phyloP scores from a whole-genome alignment of 1,140 invertebrate species.

The Tribolium castaneum region DNA sequence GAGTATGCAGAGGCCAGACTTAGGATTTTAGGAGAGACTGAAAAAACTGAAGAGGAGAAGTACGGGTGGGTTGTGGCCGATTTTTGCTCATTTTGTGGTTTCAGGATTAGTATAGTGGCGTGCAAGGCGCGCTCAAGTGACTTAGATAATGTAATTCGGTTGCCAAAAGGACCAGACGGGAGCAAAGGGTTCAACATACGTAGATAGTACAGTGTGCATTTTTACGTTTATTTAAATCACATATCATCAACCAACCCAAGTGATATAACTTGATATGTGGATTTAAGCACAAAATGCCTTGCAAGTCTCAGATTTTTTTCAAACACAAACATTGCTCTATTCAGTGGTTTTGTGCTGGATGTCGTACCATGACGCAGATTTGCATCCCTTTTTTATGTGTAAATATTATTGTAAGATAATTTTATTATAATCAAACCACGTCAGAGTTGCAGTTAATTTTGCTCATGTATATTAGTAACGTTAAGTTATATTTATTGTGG shows the following conservation, averaged over 20 bases:
- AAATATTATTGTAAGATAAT: constrained; percentile 28
- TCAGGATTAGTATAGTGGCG: constrained; percentile 58
- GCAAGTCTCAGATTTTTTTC: background rate
- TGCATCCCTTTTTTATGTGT: constrained; percentile 27
- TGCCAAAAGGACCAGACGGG: constrained; percentile 70
- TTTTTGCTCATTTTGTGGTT: constrained; percentile 40
- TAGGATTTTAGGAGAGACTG: constrained; percentile 86
- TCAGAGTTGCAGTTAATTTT: constrained; percentile 31
- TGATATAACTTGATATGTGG: constrained; percentile 27
- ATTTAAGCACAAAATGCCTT: constrained; percentile 16
- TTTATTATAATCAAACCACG: constrained; percentile 11
- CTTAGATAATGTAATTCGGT: constrained; percentile 64
- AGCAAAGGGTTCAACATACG: constrained; percentile 70
- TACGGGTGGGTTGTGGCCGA: constrained; percentile 57
- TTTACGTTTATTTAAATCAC: constrained; percentile 41
- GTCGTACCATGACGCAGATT: constrained; percentile 16
- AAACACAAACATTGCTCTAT: background rate
- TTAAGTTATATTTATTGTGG: constrained; percentile 33
- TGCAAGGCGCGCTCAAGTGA: constrained; percentile 52
- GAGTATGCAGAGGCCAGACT: constrained; percentile 88
- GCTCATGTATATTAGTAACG: constrained; percentile 33
- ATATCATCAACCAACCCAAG: constrained; percentile 34
- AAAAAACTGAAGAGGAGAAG: constrained; percentile 75
- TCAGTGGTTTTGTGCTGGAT: background rate
- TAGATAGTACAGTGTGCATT: constrained; percentile 66